Evolutionary conservation across 2,888 invertebrate species (phyloP).

Genomic region (Agrilus cyanescens): DNA sequence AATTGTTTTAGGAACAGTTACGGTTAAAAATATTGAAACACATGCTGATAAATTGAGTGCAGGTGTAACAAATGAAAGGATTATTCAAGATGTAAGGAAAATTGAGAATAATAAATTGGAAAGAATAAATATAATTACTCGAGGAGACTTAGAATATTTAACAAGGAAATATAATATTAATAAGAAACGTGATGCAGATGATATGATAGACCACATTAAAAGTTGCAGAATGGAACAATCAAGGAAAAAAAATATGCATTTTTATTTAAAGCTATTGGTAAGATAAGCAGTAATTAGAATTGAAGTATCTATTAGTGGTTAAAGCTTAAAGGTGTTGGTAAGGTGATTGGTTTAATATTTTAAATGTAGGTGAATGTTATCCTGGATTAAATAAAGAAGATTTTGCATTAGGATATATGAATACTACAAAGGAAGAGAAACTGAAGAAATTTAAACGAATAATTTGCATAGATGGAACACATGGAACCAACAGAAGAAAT

Average conservation of each 20-base stretch:
- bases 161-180: conserved; percentile 9
- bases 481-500: background rate
- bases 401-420: conserved; percentile 2
- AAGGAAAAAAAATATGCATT: conserved; percentile 1
- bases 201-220: background rate
- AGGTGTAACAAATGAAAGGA: conserved; percentile 8
- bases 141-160: conserved; percentile 9
- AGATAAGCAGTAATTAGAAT: background rate
- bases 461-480: conserved; percentile 1
- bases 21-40: conserved; percentile 10
- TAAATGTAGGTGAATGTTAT: background rate
- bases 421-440: background rate
- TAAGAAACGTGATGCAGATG: background rate
- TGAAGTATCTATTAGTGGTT: background rate
- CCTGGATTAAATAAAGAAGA: too few relatives aligned
- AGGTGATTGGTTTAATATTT: background rate
- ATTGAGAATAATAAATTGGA: background rate
- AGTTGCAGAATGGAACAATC: background rate
- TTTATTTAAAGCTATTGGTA: background rate
- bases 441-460: background rate
- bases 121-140: conserved; percentile 6
- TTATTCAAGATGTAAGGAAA: conserved; percentile 11
- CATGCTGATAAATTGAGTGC: conserved; percentile 11
- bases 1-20: conserved; percentile 9
- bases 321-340: background rate